Percentiles rank a stretch among this genome's conserved stretches.
phyloP scores from a whole-genome alignment of 2,797 vertebrate species.

The Paramormyrops hopkinsi region DNA sequence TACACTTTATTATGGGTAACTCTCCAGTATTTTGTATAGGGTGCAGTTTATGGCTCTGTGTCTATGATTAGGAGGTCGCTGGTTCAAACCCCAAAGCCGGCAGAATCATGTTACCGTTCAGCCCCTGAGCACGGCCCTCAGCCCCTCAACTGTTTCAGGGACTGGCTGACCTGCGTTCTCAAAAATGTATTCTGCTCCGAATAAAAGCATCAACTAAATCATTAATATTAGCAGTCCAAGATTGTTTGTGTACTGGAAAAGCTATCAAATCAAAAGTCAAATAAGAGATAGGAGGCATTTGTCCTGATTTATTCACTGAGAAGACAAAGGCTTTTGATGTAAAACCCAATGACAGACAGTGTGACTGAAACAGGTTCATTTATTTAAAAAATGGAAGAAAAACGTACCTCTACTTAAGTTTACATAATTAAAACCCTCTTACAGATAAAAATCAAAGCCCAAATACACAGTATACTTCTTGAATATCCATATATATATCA shows the following conservation, averaged over 20 bases:
- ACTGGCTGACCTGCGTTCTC: neutral
- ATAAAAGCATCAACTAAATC: neutral
- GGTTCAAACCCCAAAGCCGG: neutral
- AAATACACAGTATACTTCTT: constrained; percentile 74
- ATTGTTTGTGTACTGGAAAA: neutral
- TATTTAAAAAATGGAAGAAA: constrained; percentile 57
- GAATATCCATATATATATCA: constrained; percentile 55
- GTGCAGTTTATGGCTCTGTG: neutral
- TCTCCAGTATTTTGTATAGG: neutral
- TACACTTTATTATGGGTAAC: neutral
- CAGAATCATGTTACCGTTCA: neutral
- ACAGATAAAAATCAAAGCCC: constrained; percentile 60
- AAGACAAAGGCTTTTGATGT: neutral
- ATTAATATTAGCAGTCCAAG: neutral
- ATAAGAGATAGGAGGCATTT: neutral
- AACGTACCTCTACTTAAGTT: constrained; percentile 66
- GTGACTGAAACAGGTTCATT: constrained; percentile 39
- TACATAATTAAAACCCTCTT: constrained; percentile 60
- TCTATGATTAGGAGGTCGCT: neutral
- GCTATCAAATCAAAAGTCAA: neutral
- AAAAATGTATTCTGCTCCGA: neutral
- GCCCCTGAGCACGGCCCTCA: neutral
- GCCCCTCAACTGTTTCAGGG: neutral
- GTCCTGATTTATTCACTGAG: neutral
- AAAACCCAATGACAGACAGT: neutral